Conservation (phyloP, 2,113 vertebrate species). For the Menidia beryllina region DNA sequence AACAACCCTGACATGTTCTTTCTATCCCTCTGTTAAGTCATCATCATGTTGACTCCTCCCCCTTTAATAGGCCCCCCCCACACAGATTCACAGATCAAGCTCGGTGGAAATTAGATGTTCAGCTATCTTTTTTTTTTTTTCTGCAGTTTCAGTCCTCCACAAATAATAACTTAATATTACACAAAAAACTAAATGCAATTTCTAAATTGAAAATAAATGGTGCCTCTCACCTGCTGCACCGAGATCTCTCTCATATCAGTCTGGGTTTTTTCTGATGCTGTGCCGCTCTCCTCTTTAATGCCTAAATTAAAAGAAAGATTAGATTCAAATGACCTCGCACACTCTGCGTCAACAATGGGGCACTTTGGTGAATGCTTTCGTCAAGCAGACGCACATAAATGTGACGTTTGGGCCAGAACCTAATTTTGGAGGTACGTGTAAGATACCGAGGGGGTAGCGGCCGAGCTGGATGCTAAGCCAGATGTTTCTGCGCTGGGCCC, state of each 20-base stretch:
- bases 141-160: too few relatives aligned
- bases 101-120: too few relatives aligned
- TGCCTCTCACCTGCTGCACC: not conserved
- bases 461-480: constrained; percentile 89
- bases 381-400: rapidly evolving
- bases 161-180: too few relatives aligned
- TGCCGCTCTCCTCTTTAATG: not conserved
- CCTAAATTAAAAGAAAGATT: not conserved
- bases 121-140: too few relatives aligned
- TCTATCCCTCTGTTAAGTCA: too few relatives aligned
- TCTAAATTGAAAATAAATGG: not conserved
- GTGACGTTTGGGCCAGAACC: not conserved
- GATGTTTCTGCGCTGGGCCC: constrained; percentile 88
- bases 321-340: not conserved
- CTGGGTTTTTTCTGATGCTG: not conserved
- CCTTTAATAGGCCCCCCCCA: too few relatives aligned
- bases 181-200: too few relatives aligned
- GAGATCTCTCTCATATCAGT: rapidly evolving
- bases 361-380: rapidly evolving
- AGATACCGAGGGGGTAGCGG: constrained; percentile 57
- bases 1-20: too few relatives aligned
- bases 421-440: not conserved
- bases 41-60: too few relatives aligned
- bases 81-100: too few relatives aligned
- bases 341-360: rapidly evolving